Evolutionary conservation across 2,797 vertebrate genomes (phyloP).

Genomic region (Etheostoma nigrum): DNA sequence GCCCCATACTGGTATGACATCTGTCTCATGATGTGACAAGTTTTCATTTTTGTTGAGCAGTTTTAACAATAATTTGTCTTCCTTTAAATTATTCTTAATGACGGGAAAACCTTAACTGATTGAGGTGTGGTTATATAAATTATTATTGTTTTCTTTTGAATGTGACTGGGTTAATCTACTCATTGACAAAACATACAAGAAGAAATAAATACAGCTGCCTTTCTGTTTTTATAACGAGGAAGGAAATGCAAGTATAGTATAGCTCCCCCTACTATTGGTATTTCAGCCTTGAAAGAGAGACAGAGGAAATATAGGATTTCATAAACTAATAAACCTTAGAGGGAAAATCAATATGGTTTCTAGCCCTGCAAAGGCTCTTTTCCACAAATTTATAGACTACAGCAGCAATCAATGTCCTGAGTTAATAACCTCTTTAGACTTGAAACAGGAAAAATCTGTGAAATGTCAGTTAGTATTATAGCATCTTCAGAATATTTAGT

Average conservation of each 20-base stretch:
- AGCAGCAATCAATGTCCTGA: constrained; percentile 49
- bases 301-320: constrained; percentile 74
- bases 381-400: constrained; percentile 63
- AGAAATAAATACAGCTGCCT: background rate
- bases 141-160: constrained; percentile 36
- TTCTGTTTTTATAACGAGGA: constrained; percentile 16
- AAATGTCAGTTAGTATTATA: constrained; percentile 52
- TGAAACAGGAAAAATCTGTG: constrained; percentile 24
- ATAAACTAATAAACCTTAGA: constrained; percentile 71
- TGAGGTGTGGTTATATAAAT: constrained; percentile 18
- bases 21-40: constrained; percentile 39
- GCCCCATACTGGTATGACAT: constrained; percentile 13
- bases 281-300: constrained; percentile 39
- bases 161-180: constrained; percentile 21
- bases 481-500: constrained; percentile 29
- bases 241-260: constrained; percentile 23
- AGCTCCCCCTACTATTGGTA: constrained; percentile 29
- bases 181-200: constrained; percentile 15
- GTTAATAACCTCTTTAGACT: constrained; percentile 44
- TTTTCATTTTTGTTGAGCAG: constrained; percentile 21
- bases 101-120: background rate
- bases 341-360: constrained; percentile 69
- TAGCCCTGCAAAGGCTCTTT: constrained; percentile 50
- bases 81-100: constrained; percentile 2
- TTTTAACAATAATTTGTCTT: constrained; percentile 38